Conservation (phyloP, 2,797 vertebrate species). For the Fistularia commersonii region DNA sequence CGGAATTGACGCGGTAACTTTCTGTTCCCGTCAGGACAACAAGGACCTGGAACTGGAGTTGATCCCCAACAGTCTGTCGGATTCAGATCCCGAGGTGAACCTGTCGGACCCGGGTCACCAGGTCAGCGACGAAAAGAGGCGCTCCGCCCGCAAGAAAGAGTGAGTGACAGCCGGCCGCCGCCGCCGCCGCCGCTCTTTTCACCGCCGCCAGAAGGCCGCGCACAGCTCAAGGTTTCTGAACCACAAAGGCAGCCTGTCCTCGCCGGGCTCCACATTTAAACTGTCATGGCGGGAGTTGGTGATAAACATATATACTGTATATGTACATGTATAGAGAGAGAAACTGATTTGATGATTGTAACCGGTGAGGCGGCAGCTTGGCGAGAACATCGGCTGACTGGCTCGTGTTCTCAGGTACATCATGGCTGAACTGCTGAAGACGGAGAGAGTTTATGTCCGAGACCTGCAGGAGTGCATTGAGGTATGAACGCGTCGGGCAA, state of each 20-base stretch:
- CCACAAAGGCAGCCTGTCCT: not conserved
- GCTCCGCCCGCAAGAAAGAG: constrained; percentile 95
- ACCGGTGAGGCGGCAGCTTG: accelerated
- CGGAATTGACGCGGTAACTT: no score
- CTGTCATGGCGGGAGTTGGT: no score
- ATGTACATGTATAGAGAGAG: no score
- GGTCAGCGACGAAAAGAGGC: constrained; percentile 94
- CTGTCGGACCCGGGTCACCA: constrained; percentile 91
- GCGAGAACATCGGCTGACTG: not conserved
- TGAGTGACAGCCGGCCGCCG: constrained; percentile 67
- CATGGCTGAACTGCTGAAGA: constrained; percentile 97
- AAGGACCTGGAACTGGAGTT: constrained; percentile 95
- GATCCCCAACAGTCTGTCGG: constrained; percentile 93
- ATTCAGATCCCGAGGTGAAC: constrained; percentile 93
- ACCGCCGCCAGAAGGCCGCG: not conserved
- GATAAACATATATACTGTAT: no score
- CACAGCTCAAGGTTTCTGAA: no score
- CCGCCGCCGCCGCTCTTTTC: no score
- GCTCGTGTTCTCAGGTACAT: constrained; percentile 70
- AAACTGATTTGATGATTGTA: not conserved
- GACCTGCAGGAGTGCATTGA: constrained; percentile 96
- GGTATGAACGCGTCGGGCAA: constrained; percentile 60
- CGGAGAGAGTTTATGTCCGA: constrained; percentile 93
- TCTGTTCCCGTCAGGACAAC: constrained; percentile 78
- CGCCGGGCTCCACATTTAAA: no score